phyloP scores from a whole-genome alignment of 2,888 invertebrate species.

The Sceliomorpha sp. region DNA sequence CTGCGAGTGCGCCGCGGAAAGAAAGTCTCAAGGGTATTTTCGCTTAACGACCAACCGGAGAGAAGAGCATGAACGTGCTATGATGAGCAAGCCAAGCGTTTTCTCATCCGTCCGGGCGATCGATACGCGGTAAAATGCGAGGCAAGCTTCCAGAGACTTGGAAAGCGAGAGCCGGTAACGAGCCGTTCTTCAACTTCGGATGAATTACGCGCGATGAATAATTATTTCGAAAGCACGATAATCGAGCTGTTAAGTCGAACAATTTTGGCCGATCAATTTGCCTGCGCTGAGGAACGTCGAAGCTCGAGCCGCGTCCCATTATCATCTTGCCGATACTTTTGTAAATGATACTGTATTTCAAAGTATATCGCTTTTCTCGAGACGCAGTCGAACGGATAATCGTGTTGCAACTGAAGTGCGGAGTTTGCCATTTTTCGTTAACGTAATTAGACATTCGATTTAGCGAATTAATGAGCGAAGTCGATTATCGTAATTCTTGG shows the following conservation, averaged over 20 bases:
- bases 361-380: too few relatives aligned
- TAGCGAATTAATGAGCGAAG: too few relatives aligned
- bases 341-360: too few relatives aligned
- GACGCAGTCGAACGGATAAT: too few relatives aligned
- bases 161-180: slow-evolving; percentile 21
- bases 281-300: too few relatives aligned
- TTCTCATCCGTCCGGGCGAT: slow-evolving; percentile 13
- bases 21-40: slow-evolving; percentile 30
- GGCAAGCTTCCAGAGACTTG: slow-evolving; percentile 18
- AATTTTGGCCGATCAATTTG: too few relatives aligned
- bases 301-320: too few relatives aligned
- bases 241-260: neutral
- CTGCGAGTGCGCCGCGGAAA: slow-evolving; percentile 18
- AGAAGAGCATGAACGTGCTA: slow-evolving; percentile 29
- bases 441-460: too few relatives aligned
- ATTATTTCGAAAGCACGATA: slow-evolving; percentile 5
- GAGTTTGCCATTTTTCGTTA: too few relatives aligned
- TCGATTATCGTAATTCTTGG: too few relatives aligned
- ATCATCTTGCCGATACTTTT: too few relatives aligned
- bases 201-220: neutral
- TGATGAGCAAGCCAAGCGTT: slow-evolving; percentile 34
- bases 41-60: slow-evolving; percentile 11
- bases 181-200: slow-evolving; percentile 7
- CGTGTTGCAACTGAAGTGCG: too few relatives aligned
- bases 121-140: slow-evolving; percentile 27